Evolutionary conservation across 2,888 invertebrate species (phyloP).

Genomic region (Mythimna vitellina): DNA sequence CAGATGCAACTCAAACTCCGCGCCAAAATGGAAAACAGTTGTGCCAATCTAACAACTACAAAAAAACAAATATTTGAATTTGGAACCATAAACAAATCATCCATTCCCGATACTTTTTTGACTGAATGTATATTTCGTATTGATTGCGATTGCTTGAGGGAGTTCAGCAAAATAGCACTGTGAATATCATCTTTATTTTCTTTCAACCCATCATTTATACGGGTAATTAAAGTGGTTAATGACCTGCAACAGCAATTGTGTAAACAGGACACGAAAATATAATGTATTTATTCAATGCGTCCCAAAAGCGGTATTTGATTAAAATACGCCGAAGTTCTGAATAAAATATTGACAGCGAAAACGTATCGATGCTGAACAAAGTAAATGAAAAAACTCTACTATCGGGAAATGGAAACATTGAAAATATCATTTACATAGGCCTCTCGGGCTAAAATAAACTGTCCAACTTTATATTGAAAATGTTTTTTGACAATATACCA

Average conservation of each 20-base stretch:
- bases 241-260: neutral
- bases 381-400: conserved; percentile 33
- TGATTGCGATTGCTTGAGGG: neutral
- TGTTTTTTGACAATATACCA: conserved; percentile 49
- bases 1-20: too few relatives aligned
- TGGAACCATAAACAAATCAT: too few relatives aligned
- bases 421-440: conserved; percentile 30
- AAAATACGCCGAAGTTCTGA: neutral
- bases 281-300: neutral
- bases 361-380: conserved; percentile 28
- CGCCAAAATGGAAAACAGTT: too few relatives aligned
- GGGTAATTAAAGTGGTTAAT: neutral
- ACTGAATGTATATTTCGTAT: too few relatives aligned
- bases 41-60: too few relatives aligned
- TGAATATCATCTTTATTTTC: neutral
- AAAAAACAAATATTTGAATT: too few relatives aligned
- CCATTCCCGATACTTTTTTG: too few relatives aligned
- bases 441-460: conserved; percentile 11
- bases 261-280: neutral
- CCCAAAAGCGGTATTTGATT: neutral
- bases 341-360: conserved; percentile 32
- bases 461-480: conserved; percentile 53
- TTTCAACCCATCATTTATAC: neutral
- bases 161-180: neutral
- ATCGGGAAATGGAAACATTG: conserved; percentile 39